Base-by-base conservation (phyloP, 2,888 invertebrate species). In the Taenaris catops region DNA sequence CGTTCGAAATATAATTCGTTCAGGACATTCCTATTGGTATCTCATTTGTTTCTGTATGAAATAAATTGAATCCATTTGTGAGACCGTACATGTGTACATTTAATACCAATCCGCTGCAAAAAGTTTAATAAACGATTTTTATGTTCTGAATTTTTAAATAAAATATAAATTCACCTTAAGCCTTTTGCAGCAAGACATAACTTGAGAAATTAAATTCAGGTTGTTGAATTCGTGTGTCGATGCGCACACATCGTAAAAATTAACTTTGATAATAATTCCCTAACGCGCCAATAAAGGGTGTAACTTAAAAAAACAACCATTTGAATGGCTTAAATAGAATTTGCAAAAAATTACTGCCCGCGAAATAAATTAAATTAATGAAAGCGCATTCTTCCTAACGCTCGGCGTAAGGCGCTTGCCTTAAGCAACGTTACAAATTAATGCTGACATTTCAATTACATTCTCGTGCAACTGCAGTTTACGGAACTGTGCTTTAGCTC, bases 361-460 rank as follows among this genome's bases (percentile, higher is more conserved):
- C 57, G 55, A 58, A 61, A 66, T 65, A 63, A 68, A 65, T 65
- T 65, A 59, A 65, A 68, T 68, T 66, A 68, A 67, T 65, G 58
- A 51, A 48, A 49, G 48, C 53, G 53, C 62, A 65, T 63, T 66
- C 65, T 63, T 63, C 45, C 45, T 53, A 59, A 54, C 46, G 53
- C 49, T 51, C 48, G 46, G 44, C 52, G 49, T 49, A 46, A 49
- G 50, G 49, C 51, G 49, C 40, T n/a, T 49, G 53, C 55, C 63
- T 65, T 62, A 61, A 70, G 65, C 66, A 63, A 58, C 66, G 63
- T 66, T 66, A 73, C 75, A 75, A 81, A 78, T 75, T 71, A 72
- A 73, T 57, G 64, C 62, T 60, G 73, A 79, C 75, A 58, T 80
- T 83, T 80, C 81, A 83, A 84, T 84, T 78, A 83, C 79, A 76